Conservation (phyloP, 2,797 vertebrate genomes). For the Columba guinea region DNA sequence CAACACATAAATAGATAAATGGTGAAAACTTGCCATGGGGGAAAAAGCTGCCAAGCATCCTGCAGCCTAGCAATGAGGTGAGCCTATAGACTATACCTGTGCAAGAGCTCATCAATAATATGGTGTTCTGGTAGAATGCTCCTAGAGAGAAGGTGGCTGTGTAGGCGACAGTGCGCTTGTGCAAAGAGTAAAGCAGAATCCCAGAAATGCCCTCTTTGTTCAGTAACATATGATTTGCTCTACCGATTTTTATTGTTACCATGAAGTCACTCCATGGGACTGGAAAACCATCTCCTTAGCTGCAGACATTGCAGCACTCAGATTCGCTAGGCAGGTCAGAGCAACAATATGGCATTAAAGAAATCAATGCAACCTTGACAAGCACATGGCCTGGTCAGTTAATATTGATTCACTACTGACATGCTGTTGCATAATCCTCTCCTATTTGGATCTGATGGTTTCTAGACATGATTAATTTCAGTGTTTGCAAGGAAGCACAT, state of each 20-base stretch:
- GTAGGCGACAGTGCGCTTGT: too few species aligned
- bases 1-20: accelerated
- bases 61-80: not conserved
- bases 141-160: not conserved
- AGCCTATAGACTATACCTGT: not conserved
- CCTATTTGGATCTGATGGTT: not conserved
- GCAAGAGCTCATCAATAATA: not conserved
- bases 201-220: not conserved
- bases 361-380: constrained; percentile 15
- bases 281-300: not conserved
- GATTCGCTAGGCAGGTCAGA: not conserved
- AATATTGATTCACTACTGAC: not conserved
- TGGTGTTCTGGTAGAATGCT: not conserved
- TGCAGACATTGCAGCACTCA: not conserved
- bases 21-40: not conserved
- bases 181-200: not conserved
- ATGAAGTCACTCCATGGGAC: not conserved
- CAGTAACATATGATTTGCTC: not conserved
- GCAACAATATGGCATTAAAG: not conserved
- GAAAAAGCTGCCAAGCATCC: not conserved
- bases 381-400: not conserved
- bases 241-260: not conserved
- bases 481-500: not conserved
- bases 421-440: not conserved
- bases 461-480: not conserved